phyloP scores from a whole-genome alignment of 2,113 vertebrate genomes.

The Charadrius vociferus region DNA sequence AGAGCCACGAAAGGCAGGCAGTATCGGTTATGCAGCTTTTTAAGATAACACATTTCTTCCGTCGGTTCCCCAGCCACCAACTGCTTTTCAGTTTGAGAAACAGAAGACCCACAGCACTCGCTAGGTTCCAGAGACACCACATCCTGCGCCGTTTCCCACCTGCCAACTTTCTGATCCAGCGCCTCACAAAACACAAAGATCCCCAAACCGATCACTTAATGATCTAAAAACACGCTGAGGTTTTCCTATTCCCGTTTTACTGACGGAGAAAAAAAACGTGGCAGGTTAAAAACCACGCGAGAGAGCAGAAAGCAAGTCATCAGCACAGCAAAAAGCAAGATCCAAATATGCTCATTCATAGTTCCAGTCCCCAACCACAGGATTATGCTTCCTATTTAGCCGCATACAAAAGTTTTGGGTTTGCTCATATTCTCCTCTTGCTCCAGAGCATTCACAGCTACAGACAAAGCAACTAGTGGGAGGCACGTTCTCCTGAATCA shows the following conservation, averaged over 20 bases:
- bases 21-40: not conserved
- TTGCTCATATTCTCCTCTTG: not conserved
- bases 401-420: not conserved
- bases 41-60: not conserved
- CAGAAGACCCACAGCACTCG: not conserved
- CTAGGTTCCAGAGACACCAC: not conserved
- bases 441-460: not conserved
- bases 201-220: accelerated
- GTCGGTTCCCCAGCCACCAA: not conserved
- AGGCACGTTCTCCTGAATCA: not conserved
- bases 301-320: not conserved
- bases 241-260: not conserved
- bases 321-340: not conserved
- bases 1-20: accelerated
- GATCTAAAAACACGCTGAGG: not conserved
- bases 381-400: not conserved
- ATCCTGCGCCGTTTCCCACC: not conserved
- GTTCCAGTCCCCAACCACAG: not conserved
- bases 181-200: not conserved
- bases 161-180: not conserved
- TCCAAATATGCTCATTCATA: accelerated
- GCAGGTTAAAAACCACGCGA: not conserved
- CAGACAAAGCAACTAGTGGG: not conserved
- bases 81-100: not conserved
- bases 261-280: not conserved